Conservation (phyloP, 2,888 invertebrate species). For the Charanyca ferruginea region DNA sequence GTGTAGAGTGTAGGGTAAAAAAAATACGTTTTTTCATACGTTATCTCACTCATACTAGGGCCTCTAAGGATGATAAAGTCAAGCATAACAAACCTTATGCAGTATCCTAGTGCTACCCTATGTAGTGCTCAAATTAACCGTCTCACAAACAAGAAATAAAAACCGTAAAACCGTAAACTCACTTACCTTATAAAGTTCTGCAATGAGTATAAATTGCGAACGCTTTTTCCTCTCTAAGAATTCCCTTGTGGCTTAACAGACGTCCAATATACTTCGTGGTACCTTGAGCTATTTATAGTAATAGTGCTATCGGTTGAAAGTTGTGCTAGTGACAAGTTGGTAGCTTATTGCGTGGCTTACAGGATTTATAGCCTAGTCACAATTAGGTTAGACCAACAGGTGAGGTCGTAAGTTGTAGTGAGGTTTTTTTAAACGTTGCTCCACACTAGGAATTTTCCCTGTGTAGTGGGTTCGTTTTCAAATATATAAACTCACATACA, state of each 20-base stretch:
- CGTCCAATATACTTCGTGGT: constrained; percentile 42
- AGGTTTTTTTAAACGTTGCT: too few species aligned
- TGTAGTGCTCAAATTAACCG: constrained; percentile 31
- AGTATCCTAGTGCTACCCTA: too few species aligned
- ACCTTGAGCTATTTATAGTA: constrained; percentile 44
- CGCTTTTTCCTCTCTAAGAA: constrained; percentile 37
- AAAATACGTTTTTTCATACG: too few species aligned
- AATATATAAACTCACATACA: too few species aligned
- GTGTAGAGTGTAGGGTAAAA: too few species aligned
- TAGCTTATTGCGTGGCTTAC: constrained; percentile 44
- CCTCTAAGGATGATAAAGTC: background rate
- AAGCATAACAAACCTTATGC: constrained; percentile 5
- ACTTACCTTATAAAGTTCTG: constrained; percentile 44
- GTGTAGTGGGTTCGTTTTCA: too few species aligned
- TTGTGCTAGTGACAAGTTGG: constrained; percentile 40
- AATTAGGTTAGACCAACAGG: constrained; percentile 47
- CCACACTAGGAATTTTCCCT: too few species aligned
- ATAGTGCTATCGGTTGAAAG: constrained; percentile 32
- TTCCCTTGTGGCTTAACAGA: constrained; percentile 43
- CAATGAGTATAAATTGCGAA: constrained; percentile 56
- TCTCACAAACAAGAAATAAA: constrained; percentile 40
- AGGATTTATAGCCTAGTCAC: constrained; percentile 29
- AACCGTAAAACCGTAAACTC: constrained; percentile 39
- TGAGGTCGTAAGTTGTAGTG: constrained; percentile 19
- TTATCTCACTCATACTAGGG: too few species aligned